Evolutionary conservation across 2,113 vertebrate genomes (phyloP).

Genomic region (Henicopernis longicauda): DNA sequence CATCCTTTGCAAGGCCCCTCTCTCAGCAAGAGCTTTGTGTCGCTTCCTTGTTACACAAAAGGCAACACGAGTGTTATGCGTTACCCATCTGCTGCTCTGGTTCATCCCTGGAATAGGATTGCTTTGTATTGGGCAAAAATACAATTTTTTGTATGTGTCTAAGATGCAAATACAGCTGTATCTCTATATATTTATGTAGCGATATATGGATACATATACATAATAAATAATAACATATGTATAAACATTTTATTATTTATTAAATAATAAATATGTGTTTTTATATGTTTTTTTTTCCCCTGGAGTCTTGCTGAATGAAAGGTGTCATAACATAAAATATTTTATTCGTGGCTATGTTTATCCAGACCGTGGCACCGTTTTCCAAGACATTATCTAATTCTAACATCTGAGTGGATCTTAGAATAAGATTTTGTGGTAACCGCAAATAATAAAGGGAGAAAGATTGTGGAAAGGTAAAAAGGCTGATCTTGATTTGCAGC

Average conservation of each 20-base stretch:
- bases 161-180: not conserved
- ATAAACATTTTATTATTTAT: not conserved
- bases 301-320: not conserved
- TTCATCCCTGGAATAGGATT: not conserved
- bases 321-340: not conserved
- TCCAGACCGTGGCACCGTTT: not conserved
- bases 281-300: not conserved
- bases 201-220: not conserved
- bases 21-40: not conserved
- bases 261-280: not conserved
- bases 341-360: not conserved
- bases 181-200: not conserved
- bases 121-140: not conserved
- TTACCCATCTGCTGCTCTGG: not conserved
- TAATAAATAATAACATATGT: not conserved
- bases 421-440: not conserved
- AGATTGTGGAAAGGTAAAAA: constrained; percentile 21
- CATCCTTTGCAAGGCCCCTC: not conserved
- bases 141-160: not conserved
- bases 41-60: not conserved
- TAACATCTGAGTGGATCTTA: not conserved
- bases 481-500: constrained; percentile 14
- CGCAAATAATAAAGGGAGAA: not conserved
- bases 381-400: not conserved
- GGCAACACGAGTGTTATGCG: fast-evolving